Evolutionary conservation across 2,888 invertebrate genomes (phyloP).

Genomic region (Phlogophora meticulosa): DNA sequence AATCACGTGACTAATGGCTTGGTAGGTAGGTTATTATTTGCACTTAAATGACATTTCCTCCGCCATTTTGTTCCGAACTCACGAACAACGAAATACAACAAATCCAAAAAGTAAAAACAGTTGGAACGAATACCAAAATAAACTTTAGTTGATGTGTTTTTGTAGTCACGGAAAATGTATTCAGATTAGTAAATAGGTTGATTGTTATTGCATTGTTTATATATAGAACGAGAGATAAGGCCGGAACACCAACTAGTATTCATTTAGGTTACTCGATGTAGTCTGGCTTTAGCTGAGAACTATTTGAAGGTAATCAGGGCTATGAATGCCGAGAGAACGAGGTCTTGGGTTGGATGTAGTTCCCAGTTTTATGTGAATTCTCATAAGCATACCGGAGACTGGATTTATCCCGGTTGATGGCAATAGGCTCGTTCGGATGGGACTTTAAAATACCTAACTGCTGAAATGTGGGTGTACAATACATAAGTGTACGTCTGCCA

Average conservation of each 20-base stretch:
- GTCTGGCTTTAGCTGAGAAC: not conserved
- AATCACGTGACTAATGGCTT: too few species aligned
- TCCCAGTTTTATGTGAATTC: too few species aligned
- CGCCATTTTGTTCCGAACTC: not conserved
- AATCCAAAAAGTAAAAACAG: slow-evolving; percentile 8
- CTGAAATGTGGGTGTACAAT: too few species aligned
- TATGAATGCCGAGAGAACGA: not conserved
- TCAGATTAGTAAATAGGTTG: slow-evolving; percentile 34
- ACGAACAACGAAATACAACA: not conserved
- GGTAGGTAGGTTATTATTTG: too few species aligned
- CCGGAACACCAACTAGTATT: not conserved
- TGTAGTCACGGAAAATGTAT: slow-evolving; percentile 17
- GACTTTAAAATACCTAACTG: too few species aligned
- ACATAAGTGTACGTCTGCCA: too few species aligned
- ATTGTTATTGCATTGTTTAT: slow-evolving; percentile 27
- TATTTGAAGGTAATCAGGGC: not conserved
- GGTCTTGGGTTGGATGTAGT: too few species aligned
- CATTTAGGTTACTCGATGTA: not conserved
- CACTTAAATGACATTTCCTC: too few species aligned
- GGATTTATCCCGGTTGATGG: too few species aligned
- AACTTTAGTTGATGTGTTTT: not conserved
- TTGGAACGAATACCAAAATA: slow-evolving; percentile 1
- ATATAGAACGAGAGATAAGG: slow-evolving; percentile 39
- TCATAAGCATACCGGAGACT: too few species aligned
- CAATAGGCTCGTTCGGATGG: too few species aligned